Percentiles rank a stretch among this genome's conserved stretches.
phyloP scores from a whole-genome alignment of 2,113 vertebrate species.

The Tragelaphus scriptus region DNA sequence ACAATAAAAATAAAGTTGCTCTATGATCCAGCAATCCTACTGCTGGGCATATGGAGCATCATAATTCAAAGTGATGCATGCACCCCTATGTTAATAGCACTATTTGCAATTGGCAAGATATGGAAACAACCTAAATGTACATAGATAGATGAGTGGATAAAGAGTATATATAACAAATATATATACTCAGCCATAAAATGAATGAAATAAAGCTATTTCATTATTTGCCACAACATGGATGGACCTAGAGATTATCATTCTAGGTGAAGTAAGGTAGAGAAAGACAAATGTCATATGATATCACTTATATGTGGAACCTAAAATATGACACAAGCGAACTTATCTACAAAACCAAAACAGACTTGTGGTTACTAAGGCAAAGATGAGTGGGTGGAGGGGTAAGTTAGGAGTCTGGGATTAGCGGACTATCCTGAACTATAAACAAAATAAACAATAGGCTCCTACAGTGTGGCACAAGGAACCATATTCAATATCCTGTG shows the following conservation, averaged over 20 bases:
- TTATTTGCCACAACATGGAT: not conserved
- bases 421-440: not conserved
- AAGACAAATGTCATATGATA: not conserved
- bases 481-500: not conserved
- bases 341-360: not conserved
- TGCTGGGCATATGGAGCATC: not conserved
- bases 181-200: not conserved
- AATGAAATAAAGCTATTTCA: not conserved
- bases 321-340: not conserved
- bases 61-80: not conserved
- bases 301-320: not conserved
- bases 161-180: not conserved
- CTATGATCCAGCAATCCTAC: not conserved
- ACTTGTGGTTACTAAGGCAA: not conserved
- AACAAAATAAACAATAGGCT: not conserved
- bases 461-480: not conserved
- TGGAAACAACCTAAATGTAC: not conserved
- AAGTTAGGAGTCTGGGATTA: not conserved
- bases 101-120: not conserved
- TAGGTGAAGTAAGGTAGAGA: not conserved
- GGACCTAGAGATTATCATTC: not conserved
- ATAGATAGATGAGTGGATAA: not conserved
- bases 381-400: not conserved
- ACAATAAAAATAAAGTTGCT: not conserved
- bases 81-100: not conserved